Percentiles rank a stretch among this genome's conserved stretches.
phyloP scores from a whole-genome alignment of 2,797 vertebrate species.

The Phoxinus dragarum region DNA sequence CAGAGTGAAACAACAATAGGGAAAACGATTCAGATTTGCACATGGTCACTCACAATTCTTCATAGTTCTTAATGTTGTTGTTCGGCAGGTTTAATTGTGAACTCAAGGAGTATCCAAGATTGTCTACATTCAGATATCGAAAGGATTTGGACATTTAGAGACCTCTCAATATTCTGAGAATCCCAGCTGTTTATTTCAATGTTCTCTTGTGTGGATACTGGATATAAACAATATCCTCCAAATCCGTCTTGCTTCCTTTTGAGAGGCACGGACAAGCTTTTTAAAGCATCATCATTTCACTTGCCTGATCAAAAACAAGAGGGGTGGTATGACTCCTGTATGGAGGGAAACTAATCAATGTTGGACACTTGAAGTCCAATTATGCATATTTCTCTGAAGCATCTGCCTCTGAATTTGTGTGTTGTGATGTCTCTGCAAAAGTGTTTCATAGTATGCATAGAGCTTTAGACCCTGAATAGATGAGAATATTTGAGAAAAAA shows the following conservation, averaged over 20 bases:
- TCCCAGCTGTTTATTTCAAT: neutral
- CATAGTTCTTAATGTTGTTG: neutral
- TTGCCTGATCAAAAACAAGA: slow-evolving; percentile 15
- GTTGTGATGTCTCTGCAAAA: neutral
- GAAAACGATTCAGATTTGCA: neutral
- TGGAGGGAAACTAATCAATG: slow-evolving; percentile 29
- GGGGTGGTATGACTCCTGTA: neutral
- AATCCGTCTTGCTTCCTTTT: neutral
- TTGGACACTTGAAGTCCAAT: slow-evolving; percentile 29
- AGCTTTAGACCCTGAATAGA: neutral
- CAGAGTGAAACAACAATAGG: neutral
- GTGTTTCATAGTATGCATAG: neutral
- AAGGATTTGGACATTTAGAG: neutral
- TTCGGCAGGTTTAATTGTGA: neutral
- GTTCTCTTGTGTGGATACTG: neutral
- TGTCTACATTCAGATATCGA: neutral
- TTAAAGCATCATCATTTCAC: slow-evolving; percentile 26
- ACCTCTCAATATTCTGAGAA: neutral
- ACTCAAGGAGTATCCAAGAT: neutral
- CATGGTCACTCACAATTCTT: neutral
- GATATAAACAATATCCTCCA: neutral
- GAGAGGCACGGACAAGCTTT: neutral
- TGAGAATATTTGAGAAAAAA: slow-evolving; percentile 8
- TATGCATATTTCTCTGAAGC: slow-evolving; percentile 16
- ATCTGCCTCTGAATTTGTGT: neutral